These are phyloP conservation scores for Miltochrista miniata DNA, from an alignment of 2,888 invertebrate species.

Conservation along the genomic window DNA sequence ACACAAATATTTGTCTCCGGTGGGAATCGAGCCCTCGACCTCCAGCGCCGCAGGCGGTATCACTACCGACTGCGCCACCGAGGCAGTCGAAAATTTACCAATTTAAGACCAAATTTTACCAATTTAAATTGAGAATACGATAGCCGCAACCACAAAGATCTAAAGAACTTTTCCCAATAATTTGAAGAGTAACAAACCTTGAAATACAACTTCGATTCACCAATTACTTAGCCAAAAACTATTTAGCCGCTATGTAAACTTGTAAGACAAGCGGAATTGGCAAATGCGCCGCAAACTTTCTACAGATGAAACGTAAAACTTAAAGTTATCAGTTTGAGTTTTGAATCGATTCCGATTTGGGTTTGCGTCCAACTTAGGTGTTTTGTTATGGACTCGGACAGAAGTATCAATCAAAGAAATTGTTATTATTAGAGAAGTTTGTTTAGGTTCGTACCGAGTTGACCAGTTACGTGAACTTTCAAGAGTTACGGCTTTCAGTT, in stretches of 20 bases:
- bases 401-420: conserved; percentile 40
- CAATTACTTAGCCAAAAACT: conserved; percentile 39
- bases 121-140: too few species aligned
- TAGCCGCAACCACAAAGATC: background rate
- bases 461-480: conserved; percentile 11
- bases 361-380: conserved; percentile 35
- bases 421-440: conserved; percentile 27
- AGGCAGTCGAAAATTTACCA: too few species aligned
- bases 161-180: conserved; percentile 2
- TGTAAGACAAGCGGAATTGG: conserved; percentile 34
- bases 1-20: too few species aligned
- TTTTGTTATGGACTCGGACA: conserved; percentile 32
- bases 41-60: too few species aligned
- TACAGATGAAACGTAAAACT: conserved; percentile 39
- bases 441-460: conserved; percentile 5
- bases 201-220: conserved; percentile 19
- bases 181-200: conserved; percentile 14
- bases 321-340: conserved; percentile 36
- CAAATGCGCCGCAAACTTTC: conserved; percentile 34
- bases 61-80: too few species aligned
- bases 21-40: too few species aligned
- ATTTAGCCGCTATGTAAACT: conserved; percentile 32
- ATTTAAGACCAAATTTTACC: too few species aligned
- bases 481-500: conserved; percentile 10
- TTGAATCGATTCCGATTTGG: conserved; percentile 34